Evolutionary conservation across 2,113 vertebrate genomes (phyloP).

Genomic region (Pandion haliaetus): DNA sequence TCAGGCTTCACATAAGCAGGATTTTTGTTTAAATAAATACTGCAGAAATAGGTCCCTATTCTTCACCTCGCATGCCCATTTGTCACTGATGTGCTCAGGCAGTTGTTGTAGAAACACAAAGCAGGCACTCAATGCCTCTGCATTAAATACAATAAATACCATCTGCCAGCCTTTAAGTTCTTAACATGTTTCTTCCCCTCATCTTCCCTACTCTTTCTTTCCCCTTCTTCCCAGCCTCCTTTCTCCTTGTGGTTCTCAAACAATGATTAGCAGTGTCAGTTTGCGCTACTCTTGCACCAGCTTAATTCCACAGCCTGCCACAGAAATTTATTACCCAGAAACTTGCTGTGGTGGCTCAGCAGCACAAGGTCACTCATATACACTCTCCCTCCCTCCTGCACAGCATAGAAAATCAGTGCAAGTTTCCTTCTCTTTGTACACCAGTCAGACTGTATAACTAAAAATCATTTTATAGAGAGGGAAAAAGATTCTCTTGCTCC

Average conservation of each 20-base stretch:
- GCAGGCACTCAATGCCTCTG: not conserved
- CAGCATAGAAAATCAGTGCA: not conserved
- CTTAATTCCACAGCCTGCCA: not conserved
- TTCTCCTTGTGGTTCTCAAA: not conserved
- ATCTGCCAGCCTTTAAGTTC: not conserved
- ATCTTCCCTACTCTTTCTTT: not conserved
- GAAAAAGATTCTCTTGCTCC: not conserved
- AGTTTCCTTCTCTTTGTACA: not conserved
- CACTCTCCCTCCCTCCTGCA: not conserved
- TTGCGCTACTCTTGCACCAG: not conserved
- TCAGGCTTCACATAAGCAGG: not conserved
- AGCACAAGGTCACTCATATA: not conserved
- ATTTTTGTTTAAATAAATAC: not conserved
- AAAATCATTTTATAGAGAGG: not conserved
- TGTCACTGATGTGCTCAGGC: not conserved
- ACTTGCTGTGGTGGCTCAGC: not conserved
- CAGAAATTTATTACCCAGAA: constrained; percentile 6
- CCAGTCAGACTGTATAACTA: not conserved
- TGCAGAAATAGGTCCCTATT: not conserved
- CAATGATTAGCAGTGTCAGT: not conserved
- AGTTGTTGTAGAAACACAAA: not conserved
- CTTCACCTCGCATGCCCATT: not conserved
- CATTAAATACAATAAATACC: not conserved
- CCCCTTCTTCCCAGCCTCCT: not conserved
- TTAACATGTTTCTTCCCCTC: not conserved